Evolutionary conservation across 2,888 invertebrate species (phyloP).

Genomic region (Caenorhabditis zanzibari): DNA sequence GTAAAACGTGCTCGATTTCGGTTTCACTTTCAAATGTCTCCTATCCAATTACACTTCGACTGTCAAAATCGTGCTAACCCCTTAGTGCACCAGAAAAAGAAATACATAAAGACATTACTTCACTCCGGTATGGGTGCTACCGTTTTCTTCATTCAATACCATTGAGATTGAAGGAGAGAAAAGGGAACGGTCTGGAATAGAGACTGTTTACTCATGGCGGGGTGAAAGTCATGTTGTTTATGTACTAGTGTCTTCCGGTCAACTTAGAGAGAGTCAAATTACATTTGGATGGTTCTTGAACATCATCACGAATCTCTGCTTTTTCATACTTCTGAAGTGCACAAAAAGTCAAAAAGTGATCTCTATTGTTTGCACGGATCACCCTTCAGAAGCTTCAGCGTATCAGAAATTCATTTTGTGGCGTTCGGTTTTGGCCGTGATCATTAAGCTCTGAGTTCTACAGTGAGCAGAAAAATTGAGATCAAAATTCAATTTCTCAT

Average conservation of each 20-base stretch:
- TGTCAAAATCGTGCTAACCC: constrained; percentile 35
- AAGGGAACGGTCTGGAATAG: constrained; percentile 45
- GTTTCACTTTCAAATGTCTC: background rate
- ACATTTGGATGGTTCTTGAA: constrained; percentile 43
- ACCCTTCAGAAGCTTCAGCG: background rate
- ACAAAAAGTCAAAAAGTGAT: constrained; percentile 20
- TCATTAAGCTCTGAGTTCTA: background rate
- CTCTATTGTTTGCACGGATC: constrained; percentile 2
- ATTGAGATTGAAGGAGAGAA: constrained; percentile 15
- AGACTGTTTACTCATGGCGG: constrained; percentile 50
- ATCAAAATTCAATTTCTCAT: constrained; percentile 47
- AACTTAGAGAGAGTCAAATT: constrained; percentile 43
- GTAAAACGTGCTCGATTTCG: background rate
- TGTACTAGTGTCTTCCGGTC: constrained; percentile 59
- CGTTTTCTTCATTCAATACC: constrained; percentile 29
- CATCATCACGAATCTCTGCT: constrained; percentile 53
- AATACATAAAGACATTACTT: constrained; percentile 41
- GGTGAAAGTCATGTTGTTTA: constrained; percentile 59
- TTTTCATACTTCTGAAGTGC: constrained; percentile 16
- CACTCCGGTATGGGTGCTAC: background rate
- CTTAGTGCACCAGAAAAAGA: constrained; percentile 16
- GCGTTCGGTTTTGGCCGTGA: background rate
- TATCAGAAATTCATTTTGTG: background rate
- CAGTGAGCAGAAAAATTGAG: background rate
- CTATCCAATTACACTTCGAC: constrained; percentile 17